Conservation (phyloP, 2,888 invertebrate genomes). For the Drosophila cognata region DNA sequence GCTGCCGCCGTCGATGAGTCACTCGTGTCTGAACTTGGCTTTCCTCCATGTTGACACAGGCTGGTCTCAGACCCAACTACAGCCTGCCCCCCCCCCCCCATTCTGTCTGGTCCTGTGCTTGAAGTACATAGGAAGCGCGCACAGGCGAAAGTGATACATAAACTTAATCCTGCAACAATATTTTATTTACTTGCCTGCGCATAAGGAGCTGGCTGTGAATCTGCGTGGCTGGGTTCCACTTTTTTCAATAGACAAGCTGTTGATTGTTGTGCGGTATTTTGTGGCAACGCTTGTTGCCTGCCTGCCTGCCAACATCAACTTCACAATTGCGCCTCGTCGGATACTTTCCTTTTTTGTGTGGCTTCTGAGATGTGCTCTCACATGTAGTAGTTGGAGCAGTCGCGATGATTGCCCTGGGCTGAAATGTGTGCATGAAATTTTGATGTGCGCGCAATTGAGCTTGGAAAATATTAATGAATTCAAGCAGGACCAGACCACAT, state of each 20-base stretch:
- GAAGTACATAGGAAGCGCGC: constrained; percentile 36
- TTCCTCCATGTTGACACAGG: constrained; percentile 36
- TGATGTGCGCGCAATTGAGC: constrained; percentile 13
- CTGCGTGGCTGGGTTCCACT: background rate
- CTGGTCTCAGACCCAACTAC: constrained; percentile 12
- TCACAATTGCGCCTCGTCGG: constrained; percentile 23
- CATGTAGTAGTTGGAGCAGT: background rate
- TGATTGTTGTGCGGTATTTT: constrained; percentile 57
- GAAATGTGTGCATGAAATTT: constrained; percentile 11
- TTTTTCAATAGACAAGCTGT: constrained; percentile 55
- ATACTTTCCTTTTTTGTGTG: constrained; percentile 17
- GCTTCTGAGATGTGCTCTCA: constrained; percentile 12
- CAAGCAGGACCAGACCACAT: background rate
- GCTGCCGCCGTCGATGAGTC: constrained; percentile 54
- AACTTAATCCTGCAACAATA: constrained; percentile 9
- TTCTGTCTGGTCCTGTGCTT: constrained; percentile 26
- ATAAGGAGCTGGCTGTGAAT: constrained; percentile 3
- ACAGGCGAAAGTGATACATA: constrained; percentile 66
- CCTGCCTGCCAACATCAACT: constrained; percentile 8
- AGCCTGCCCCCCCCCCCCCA: background rate
- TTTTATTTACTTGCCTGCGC: constrained; percentile 45
- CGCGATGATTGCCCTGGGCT: constrained; percentile 15
- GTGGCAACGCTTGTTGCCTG: constrained; percentile 10
- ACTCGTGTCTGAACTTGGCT: constrained; percentile 48
- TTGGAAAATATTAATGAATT: background rate